Base-by-base conservation (phyloP, 2,888 invertebrate genomes). In the Idaea aversata region DNA sequence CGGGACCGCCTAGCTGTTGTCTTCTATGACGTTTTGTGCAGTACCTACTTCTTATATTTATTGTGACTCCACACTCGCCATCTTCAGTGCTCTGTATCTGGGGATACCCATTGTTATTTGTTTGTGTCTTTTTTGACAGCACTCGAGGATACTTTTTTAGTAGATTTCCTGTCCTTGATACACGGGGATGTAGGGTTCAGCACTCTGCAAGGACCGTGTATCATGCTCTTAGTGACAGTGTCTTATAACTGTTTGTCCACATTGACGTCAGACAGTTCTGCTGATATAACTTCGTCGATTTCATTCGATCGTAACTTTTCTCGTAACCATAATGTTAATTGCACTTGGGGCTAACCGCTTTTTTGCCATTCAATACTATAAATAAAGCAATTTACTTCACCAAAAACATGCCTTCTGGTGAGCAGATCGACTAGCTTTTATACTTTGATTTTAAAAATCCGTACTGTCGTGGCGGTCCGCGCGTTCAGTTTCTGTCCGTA, bases 391-490 rank as follows among this genome's bases (percentile, higher is more conserved):
- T 34, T 34, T 15, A 65, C 63, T n/a, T 72, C 74, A 59, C 76
- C 75, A 67, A 75, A 77, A 34, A 77, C 63, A 16, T 66, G 61
- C 15, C 68, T 72, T 73, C 78, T 78, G 3, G 61, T 71, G 61
- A 77, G 36, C 15, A 75, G 57, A 67, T 57, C 59, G 0, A 77
- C 63, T 6, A 77, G 61, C 36, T 72, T 72, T 70, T 75, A 68
- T n/a, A 78, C 71, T 68, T 79, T 78, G 68, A 75, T 65, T 61
- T 65, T 65, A 72, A 78, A 77, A 3, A 77, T 69, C 57, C 75
- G 65, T 16, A 78, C 75, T 57, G 73, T 67, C 25, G 82, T 65
- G 67, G 82, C 80, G 67, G 81, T 78, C 15, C 80, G 65, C 68
- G 80, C 75, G n/a, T 15, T 67, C 47, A 79, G 25, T 5, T 62